Conservation (phyloP, 2,888 invertebrate genomes). For the Leptinotarsa haldemani region DNA sequence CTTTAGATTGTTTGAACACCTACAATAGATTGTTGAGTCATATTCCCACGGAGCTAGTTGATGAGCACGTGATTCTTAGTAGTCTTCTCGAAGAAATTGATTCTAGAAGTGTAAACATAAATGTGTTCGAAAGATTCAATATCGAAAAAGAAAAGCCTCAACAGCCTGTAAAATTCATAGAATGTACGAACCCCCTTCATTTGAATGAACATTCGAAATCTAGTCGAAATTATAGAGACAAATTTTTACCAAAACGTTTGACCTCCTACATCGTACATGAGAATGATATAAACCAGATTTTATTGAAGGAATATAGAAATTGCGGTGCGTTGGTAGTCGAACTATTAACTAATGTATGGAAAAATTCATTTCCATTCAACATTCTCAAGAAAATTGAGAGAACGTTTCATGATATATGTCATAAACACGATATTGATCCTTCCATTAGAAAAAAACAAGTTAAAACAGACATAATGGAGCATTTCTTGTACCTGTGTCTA, state of each 20-base stretch:
- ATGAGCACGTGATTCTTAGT: constrained; percentile 47
- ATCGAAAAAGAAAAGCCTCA: not conserved
- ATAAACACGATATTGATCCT: constrained; percentile 46
- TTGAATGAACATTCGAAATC: not conserved
- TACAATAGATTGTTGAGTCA: constrained; percentile 48
- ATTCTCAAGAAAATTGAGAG: constrained; percentile 25
- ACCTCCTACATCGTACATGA: constrained; percentile 44
- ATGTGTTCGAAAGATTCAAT: constrained; percentile 21
- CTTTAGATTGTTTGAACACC: constrained; percentile 42
- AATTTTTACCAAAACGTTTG: not conserved
- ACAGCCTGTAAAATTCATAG: not conserved
- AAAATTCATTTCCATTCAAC: constrained; percentile 38
- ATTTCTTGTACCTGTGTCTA: constrained; percentile 46
- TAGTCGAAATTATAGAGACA: not conserved
- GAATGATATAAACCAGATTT: constrained; percentile 45
- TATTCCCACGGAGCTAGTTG: constrained; percentile 48
- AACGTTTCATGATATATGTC: constrained; percentile 35
- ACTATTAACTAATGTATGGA: constrained; percentile 43
- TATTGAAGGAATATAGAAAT: constrained; percentile 48
- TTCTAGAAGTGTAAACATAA: constrained; percentile 34
- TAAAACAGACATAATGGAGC: not conserved
- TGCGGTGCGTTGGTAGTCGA: constrained; percentile 45
- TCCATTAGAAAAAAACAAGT: constrained; percentile 21
- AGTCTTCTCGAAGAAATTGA: constrained; percentile 50
- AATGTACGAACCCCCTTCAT: constrained; percentile 10